Base-by-base conservation (phyloP, 2,888 invertebrate genomes). In the Osmoderma eremita region DNA sequence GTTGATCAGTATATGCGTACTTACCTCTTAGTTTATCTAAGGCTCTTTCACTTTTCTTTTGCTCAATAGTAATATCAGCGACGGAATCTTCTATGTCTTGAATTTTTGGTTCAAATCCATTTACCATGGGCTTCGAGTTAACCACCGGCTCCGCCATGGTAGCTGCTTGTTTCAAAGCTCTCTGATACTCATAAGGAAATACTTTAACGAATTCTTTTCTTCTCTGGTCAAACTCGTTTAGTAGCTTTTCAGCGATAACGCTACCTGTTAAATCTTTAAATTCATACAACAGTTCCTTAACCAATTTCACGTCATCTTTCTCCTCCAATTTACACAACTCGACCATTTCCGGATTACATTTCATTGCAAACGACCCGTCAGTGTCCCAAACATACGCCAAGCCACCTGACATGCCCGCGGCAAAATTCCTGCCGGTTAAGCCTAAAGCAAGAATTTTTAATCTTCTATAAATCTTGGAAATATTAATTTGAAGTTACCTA, bases 281-380 rank as follows among this genome's bases (percentile, higher is more conserved):
- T 79, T 98, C 96, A 72, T 88, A 83, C 13, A 99, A 84, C 30
- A 97, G 85, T 36, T 87, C 83, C 76, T 91, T 88, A 0, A 99
- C 92, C 67, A 89, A 86, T 0, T 86, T 82, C 24, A 94, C 83
- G 81, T 99, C 99, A 6, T 93, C 91, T 3, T 87, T 83, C 22
- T 88, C 83, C 72, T 93, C 92, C 36, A 98, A 79, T 1, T 93
- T 90, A 67, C 97, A 86, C 15, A 98, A 83, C 76, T 97, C 95
- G n/a, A 99, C 97, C 86, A 92, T 93, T 82, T 96, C 95, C n/a
- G 87, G 88, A 83, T 99, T 99, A 77, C 98, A 98, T 80, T 94
- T 93, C 72, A 91, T 88, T 66, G 88, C 88, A 83, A 94, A 95
- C 5, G 91, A 91, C 2, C 92, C 92, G 79, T 94, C 93, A 62